Evolutionary conservation across 2,888 invertebrate genomes (phyloP).

Genomic region (Fragum whitleyi): DNA sequence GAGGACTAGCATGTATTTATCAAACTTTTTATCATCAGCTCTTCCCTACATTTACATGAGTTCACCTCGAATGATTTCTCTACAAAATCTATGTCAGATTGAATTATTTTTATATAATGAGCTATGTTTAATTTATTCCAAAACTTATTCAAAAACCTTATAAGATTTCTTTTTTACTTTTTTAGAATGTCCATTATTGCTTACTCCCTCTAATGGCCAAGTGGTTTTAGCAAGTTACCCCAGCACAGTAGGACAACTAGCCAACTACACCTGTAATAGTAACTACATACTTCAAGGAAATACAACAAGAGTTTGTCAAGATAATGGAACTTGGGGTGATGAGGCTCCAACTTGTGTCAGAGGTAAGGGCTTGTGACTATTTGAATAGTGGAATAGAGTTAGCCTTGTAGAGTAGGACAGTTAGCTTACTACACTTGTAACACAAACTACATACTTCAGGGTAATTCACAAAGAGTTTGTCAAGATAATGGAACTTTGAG

Average conservation of each 20-base stretch:
- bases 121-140: no score
- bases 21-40: no score
- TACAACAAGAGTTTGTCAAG: background rate
- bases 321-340: background rate
- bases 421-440: background rate
- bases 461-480: background rate
- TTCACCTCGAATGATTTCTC: no score
- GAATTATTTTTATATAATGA: no score
- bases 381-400: no score
- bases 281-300: background rate
- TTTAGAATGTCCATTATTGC: background rate
- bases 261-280: background rate
- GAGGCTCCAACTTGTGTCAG: background rate
- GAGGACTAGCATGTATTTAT: no score
- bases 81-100: no score
- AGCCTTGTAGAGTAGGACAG: background rate
- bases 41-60: no score
- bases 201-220: background rate
- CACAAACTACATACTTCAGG: background rate
- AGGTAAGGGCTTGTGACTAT: no score
- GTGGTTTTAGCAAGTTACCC: background rate
- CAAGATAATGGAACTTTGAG: background rate
- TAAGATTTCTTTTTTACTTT: no score
- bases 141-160: no score
- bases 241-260: background rate